These are phyloP conservation scores for Sebastes jordani DNA, from an alignment of 2,797 vertebrate species.

Conservation along the genomic window DNA sequence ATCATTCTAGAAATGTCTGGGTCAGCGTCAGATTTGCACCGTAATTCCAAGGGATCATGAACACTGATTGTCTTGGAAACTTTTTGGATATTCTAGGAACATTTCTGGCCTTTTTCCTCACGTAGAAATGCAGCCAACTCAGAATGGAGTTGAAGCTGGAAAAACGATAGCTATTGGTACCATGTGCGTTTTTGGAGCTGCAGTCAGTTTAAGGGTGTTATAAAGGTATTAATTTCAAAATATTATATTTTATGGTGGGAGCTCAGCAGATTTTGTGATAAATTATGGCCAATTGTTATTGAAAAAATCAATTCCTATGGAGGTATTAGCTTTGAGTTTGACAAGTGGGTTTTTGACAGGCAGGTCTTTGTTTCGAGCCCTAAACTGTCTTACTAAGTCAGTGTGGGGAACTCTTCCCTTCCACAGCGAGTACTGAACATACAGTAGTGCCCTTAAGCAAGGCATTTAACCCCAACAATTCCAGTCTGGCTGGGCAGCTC, in stretches of 20 bases:
- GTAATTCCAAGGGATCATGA: constrained; percentile 2
- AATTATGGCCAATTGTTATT: constrained; percentile 18
- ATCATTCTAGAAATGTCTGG: constrained; percentile 16
- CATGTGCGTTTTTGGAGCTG: constrained; percentile 22
- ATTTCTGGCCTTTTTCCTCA: constrained; percentile 19
- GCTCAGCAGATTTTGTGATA: constrained; percentile 5
- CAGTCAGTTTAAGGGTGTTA: constrained; percentile 31
- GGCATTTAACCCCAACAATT: constrained; percentile 8
- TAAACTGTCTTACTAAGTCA: constrained; percentile 1
- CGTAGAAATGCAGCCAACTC: constrained; percentile 40
- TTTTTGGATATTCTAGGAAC: constrained; percentile 37
- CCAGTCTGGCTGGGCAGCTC: neutral
- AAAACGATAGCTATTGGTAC: constrained; percentile 41
- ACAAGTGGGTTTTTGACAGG: constrained; percentile 24
- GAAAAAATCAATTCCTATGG: constrained; percentile 13
- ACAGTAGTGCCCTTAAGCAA: constrained; percentile 3
- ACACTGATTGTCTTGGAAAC: constrained; percentile 38
- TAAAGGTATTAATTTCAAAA: constrained; percentile 36
- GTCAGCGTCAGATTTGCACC: constrained; percentile 2
- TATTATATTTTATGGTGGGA: constrained; percentile 19
- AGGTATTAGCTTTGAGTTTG: constrained; percentile 1
- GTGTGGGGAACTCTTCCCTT: neutral
- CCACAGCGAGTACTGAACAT: neutral
- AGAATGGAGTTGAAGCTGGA: constrained; percentile 25
- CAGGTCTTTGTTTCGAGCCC: neutral